Conservation (phyloP, 1,140 invertebrate genomes). For the Pararge aegeria region DNA sequence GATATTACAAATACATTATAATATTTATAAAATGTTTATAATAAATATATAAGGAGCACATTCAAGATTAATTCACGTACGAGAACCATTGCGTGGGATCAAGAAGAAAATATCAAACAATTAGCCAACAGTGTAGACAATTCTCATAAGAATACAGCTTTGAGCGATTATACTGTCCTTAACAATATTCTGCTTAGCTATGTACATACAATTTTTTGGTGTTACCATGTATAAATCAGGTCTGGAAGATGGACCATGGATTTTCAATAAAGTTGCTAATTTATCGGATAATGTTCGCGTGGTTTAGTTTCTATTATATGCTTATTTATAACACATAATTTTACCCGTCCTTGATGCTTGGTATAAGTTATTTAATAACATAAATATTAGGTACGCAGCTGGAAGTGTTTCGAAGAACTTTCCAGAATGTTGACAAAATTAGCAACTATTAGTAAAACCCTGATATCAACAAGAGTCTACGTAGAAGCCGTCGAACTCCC, state of each 20-base stretch:
- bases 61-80: slow-evolving; percentile 41
- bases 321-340: too few species aligned
- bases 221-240: background rate
- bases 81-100: slow-evolving; percentile 10
- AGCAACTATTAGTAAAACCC: too few species aligned
- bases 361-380: too few species aligned
- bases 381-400: too few species aligned
- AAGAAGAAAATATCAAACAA: slow-evolving; percentile 26
- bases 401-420: too few species aligned
- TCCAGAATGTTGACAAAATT: too few species aligned
- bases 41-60: slow-evolving; percentile 39
- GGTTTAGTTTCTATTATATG: background rate
- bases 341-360: too few species aligned
- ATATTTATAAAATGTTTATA: background rate
- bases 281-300: background rate
- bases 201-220: slow-evolving; percentile 15
- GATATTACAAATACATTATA: slow-evolving; percentile 10
- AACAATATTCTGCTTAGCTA: slow-evolving; percentile 14
- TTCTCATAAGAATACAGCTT: slow-evolving; percentile 32
- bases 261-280: background rate
- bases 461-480: too few species aligned
- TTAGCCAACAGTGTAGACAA: slow-evolving; percentile 17
- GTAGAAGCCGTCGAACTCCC: too few species aligned
- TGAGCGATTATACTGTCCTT: slow-evolving; percentile 27
- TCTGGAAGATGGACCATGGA: background rate